phyloP scores from a whole-genome alignment of 2,888 invertebrate genomes.

The Ischnus inquisitorius region DNA sequence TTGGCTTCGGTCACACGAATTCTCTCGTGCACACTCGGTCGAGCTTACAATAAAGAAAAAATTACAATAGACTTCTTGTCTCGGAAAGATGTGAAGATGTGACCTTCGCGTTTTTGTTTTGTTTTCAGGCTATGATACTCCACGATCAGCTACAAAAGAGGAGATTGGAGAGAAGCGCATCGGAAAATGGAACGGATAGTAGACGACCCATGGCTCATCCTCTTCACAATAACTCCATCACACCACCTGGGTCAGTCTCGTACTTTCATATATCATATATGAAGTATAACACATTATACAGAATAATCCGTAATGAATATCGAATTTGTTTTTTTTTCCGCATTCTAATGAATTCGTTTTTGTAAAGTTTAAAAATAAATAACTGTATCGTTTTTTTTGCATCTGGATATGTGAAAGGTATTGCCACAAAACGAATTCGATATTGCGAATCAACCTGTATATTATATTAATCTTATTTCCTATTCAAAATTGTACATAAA shows the following conservation, averaged over 20 bases:
- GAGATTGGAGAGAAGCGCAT: conserved; percentile 82
- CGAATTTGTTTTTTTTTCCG: too few species aligned
- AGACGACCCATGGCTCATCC: conserved; percentile 79
- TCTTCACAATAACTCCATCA: conserved; percentile 80
- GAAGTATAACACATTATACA: too few species aligned
- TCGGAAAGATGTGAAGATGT: not conserved
- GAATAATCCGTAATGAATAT: too few species aligned
- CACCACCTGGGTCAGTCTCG: conserved; percentile 80
- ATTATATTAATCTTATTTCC: too few species aligned
- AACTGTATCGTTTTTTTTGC: too few species aligned
- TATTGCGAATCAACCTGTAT: too few species aligned
- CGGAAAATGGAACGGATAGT: conserved; percentile 82
- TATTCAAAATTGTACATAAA: not conserved
- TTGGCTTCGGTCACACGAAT: conserved; percentile 2
- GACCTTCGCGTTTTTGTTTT: conserved; percentile 22
- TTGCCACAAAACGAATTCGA: too few species aligned
- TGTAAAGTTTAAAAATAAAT: too few species aligned
- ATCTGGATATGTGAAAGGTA: too few species aligned
- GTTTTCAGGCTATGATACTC: conserved; percentile 76
- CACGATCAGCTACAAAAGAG: conserved; percentile 84
- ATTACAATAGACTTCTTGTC: not conserved
- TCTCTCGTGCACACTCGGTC: not conserved
- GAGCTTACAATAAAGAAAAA: conserved; percentile 11
- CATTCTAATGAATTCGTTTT: too few species aligned
- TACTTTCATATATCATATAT: not conserved